Evolutionary conservation across 2,797 vertebrate genomes (phyloP), one percentile per base, ranked within the genome.

Genomic region (Pipistrellus kuhlii): DNA sequence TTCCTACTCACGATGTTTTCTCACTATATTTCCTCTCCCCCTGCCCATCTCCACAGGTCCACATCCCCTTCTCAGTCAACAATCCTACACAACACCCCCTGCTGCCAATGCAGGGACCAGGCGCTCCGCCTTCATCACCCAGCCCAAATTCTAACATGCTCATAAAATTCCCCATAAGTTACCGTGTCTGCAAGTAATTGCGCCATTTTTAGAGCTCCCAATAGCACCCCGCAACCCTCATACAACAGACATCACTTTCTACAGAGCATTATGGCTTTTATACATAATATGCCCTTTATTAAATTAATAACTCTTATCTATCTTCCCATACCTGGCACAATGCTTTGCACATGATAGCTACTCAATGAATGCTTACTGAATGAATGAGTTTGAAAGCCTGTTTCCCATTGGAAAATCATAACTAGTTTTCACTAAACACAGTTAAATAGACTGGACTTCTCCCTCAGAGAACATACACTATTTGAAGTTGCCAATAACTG

Each of bases 401-500:
- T 78, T 93, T 91, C 68, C 51, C 77, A 94, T 20, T 10, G 10
- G 85, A 96, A 53, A 93, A 95, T 85, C 87, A 41, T 84, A 77
- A 96, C 77, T 82, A 94, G 85, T 85, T 95, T 93, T 91, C 88
- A 91, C 64, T 94, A 93, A 96, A 95, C 66, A 96, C n/a, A 44
- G 32, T 53, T 87, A 96, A 96, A 91, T 55, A 91, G 68, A 87
- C 80, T 91, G 59, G 53, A 94, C 53, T 89, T 97, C 94, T 97
- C 91, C 82, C 86, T 95, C 93, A 90, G 94, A 98, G 97, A 98
- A 98, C 97, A 98, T 8, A 96, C 96, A 93, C 95, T 97, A 96
- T 97, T 96, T 92, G 77, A 97, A 84, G 3, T 75, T 98, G 98
- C 97, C 98, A 98, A 98, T 95, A 97, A 71, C 97, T 95, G 97